phyloP scores from a whole-genome alignment of 2,113 vertebrate genomes.

The Rostratula benghalensis region DNA sequence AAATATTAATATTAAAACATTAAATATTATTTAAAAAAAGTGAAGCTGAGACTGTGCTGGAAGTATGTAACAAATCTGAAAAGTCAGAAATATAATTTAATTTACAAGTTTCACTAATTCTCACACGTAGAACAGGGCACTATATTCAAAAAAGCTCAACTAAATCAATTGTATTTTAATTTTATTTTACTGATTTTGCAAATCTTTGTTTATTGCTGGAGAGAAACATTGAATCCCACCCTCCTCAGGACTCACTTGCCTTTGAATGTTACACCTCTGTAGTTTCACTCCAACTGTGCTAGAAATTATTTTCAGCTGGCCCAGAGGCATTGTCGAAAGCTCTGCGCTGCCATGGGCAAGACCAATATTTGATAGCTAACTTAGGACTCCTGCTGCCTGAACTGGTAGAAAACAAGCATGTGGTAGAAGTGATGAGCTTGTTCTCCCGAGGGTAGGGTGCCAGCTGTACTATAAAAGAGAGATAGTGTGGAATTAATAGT shows the following conservation, averaged over 20 bases:
- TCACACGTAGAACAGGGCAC: background rate
- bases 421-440: conserved; percentile 67
- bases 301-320: conserved; percentile 70
- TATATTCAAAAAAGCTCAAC: background rate
- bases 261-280: conserved; percentile 55
- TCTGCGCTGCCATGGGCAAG: conserved; percentile 42
- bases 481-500: conserved; percentile 73
- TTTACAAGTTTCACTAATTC: conserved; percentile 2
- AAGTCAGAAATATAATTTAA: background rate
- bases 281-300: conserved; percentile 49
- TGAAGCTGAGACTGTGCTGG: background rate
- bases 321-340: conserved; percentile 45
- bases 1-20: no score
- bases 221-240: background rate
- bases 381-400: conserved; percentile 62
- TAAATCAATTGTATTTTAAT: background rate
- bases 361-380: conserved; percentile 62
- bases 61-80: background rate
- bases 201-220: conserved; percentile 53
- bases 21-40: background rate
- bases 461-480: conserved; percentile 70
- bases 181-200: background rate
- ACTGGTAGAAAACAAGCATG: conserved; percentile 68
- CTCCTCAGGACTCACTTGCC: conserved; percentile 11
- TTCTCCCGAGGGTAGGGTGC: conserved; percentile 67